A percentile compares a stretch with the other conserved stretches of the same genome.
Conservation (phyloP, 2,888 invertebrate species). For the Drosophila conformis region DNA sequence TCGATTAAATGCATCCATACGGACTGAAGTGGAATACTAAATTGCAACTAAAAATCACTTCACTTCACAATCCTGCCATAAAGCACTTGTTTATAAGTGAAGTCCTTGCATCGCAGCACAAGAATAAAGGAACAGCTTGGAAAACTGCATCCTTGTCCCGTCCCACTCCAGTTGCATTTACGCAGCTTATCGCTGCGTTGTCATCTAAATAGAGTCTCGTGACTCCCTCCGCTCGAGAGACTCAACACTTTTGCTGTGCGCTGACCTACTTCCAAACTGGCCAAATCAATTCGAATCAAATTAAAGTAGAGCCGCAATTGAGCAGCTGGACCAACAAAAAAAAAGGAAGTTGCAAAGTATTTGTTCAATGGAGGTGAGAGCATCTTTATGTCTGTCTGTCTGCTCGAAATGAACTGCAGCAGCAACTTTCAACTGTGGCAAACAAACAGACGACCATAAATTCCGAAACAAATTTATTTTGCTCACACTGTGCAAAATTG, state of each 20-base stretch:
- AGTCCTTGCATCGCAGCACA: neutral
- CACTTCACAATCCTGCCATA: neutral
- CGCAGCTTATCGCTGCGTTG: slow-evolving; percentile 27
- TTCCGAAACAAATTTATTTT: slow-evolving; percentile 60
- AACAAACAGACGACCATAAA: slow-evolving; percentile 50
- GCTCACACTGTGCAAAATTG: slow-evolving; percentile 40
- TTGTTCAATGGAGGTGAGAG: slow-evolving; percentile 51
- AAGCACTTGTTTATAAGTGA: neutral
- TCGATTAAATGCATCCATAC: neutral
- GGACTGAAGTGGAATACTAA: neutral
- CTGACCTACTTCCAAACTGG: slow-evolving; percentile 51
- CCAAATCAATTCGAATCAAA: slow-evolving; percentile 53
- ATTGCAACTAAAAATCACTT: neutral
- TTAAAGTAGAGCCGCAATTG: slow-evolving; percentile 29
- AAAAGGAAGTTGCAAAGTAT: slow-evolving; percentile 33
- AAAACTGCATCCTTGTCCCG: neutral
- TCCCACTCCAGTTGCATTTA: neutral
- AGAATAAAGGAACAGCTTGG: neutral
- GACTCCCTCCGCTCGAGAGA: slow-evolving; percentile 25
- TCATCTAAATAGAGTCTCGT: slow-evolving; percentile 45
- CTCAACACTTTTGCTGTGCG: slow-evolving; percentile 42
- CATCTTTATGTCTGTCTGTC: slow-evolving; percentile 42
- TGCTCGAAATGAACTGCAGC: slow-evolving; percentile 32
- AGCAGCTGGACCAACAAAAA: neutral
- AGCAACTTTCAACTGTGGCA: slow-evolving; percentile 47